Evolutionary conservation across 2,888 invertebrate species (phyloP).

Genomic region (Ormyrus labotus): DNA sequence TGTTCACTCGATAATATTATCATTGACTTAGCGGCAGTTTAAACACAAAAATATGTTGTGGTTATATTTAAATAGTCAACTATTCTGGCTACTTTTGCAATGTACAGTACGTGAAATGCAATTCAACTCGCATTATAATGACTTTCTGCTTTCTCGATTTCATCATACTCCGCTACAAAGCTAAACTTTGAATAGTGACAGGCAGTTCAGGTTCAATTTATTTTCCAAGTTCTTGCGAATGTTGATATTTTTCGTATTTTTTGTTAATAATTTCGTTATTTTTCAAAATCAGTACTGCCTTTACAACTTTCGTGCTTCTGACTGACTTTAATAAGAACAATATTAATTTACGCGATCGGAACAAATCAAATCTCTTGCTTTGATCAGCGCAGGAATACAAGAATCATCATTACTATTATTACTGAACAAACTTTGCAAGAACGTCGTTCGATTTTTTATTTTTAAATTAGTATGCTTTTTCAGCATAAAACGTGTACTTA

Average conservation of each 20-base stretch:
- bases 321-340: slow-evolving; percentile 32
- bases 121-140: slow-evolving; percentile 49
- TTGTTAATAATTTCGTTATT: slow-evolving; percentile 3
- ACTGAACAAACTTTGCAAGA: slow-evolving; percentile 42
- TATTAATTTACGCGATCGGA: slow-evolving; percentile 11
- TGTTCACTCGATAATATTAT: slow-evolving; percentile 22
- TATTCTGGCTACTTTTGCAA: slow-evolving; percentile 72
- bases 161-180: slow-evolving; percentile 59
- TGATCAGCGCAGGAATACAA: slow-evolving; percentile 32
- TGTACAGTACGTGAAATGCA: slow-evolving; percentile 64
- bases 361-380: slow-evolving; percentile 35
- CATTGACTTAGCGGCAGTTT: slow-evolving; percentile 36
- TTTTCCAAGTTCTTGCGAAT: slow-evolving; percentile 22
- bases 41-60: slow-evolving; percentile 49
- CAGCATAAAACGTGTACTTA: slow-evolving; percentile 30
- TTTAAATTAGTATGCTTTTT: slow-evolving; percentile 29
- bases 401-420: slow-evolving; percentile 10
- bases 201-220: slow-evolving; percentile 60
- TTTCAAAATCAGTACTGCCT: slow-evolving; percentile 21
- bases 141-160: slow-evolving; percentile 45
- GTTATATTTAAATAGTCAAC: slow-evolving; percentile 62
- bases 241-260: background rate
- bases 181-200: slow-evolving; percentile 61
- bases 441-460: slow-evolving; percentile 39
- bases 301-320: slow-evolving; percentile 48